Base-by-base conservation (phyloP, 2,888 invertebrate species). In the Urechis unicinctus region DNA sequence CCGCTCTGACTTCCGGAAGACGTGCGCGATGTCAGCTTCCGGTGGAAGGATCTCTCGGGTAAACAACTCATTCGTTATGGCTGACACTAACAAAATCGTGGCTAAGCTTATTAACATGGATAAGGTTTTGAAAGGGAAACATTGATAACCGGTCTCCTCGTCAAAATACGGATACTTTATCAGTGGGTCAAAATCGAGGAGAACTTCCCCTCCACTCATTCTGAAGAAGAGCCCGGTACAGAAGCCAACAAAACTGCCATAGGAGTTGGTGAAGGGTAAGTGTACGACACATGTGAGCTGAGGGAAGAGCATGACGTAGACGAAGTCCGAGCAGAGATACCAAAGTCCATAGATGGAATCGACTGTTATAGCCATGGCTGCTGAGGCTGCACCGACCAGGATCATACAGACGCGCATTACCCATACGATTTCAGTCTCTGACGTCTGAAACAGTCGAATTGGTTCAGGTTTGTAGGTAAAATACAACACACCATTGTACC, bases 251-350 rank as follows among this genome's bases (percentile, higher is more conserved):
- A 97, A 81, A 44, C 94, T 94, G 31, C 97, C 97, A 79, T 97
- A 97, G 6, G 95, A 95, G 81, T 97, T 97, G 82, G 93, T 92
- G 64, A 87, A 84, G 78, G 90, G 88, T 81, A 94, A 89, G 81
- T 97, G 95, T 22, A 97, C 93, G 68, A 97, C 96, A 87, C 94
- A 94, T 68, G 95, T 83, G 26, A 97, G 85, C 81, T 95, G 97
- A 0, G 97, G 97, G 80, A 97, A n/a, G n/a, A n/a, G n/a, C n/a
- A n/a, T n/a, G n/a, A n/a, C n/a, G n/a, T n/a, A n/a, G n/a, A n/a
- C n/a, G 97, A n/a, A n/a, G 81, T 97, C 97, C 46, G 96, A 94
- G 81, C 96, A 96, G 86, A 98, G 89, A 60, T 92, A 94, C 95
- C 95, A 97, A 55, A 97, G 83, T 9, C 93, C 95, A 79, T 97